Conservation (phyloP, 2,113 vertebrate species). For the Micronycteris hirsuta region DNA sequence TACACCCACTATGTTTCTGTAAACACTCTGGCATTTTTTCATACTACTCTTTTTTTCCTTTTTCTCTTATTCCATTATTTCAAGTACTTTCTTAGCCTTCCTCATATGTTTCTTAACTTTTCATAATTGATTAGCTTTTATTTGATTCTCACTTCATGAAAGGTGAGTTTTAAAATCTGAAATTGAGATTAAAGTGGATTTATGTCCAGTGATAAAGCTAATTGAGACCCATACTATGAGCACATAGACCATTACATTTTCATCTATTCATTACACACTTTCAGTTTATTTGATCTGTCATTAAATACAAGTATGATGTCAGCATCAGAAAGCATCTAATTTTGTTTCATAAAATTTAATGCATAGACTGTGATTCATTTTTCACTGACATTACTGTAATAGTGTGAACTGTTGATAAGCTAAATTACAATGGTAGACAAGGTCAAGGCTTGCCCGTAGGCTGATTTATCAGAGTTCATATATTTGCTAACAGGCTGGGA, state of each 20-base stretch:
- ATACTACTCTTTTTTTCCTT: background rate
- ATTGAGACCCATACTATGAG: background rate
- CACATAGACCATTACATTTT: background rate
- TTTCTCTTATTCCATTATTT: background rate
- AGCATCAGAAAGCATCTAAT: background rate
- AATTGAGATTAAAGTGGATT: conserved; percentile 6
- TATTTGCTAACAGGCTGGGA: conserved; percentile 45
- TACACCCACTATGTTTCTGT: background rate
- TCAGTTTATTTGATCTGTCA: background rate
- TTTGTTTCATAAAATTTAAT: conserved; percentile 41
- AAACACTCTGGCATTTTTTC: background rate
- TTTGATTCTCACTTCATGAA: background rate
- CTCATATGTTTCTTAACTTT: background rate
- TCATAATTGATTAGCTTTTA: background rate
- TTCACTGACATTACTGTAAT: background rate
- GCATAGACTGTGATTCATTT: background rate
- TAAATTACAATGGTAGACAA: conserved; percentile 43
- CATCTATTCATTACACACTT: background rate
- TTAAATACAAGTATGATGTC: background rate
- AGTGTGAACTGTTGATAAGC: conserved; percentile 28
- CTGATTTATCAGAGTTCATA: conserved; percentile 1
- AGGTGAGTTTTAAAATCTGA: background rate
- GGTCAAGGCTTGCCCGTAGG: background rate
- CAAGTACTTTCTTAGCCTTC: background rate
- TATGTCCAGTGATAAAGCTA: background rate